Evolutionary conservation across 2,113 vertebrate species (phyloP).

Genomic region (Tonatia bakeri): DNA sequence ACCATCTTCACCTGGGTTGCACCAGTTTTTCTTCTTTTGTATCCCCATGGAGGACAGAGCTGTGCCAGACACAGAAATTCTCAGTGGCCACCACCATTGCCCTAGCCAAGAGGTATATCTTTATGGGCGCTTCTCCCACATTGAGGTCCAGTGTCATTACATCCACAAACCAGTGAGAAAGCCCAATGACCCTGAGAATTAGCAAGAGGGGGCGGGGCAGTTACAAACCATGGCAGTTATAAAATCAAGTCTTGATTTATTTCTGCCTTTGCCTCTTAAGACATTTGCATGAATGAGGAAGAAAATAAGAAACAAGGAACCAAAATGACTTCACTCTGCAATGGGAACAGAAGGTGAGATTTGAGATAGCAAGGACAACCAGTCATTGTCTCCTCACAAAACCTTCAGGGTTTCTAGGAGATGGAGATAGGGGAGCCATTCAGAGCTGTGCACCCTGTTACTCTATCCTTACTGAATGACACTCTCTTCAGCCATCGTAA

Average conservation of each 20-base stretch:
- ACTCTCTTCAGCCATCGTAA: background rate
- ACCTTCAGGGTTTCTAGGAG: background rate
- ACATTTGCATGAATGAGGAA: background rate
- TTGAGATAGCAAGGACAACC: background rate
- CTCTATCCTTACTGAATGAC: slow-evolving; percentile 3
- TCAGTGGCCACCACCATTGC: accelerated
- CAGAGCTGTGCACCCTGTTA: background rate
- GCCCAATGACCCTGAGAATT: background rate
- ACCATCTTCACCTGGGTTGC: background rate
- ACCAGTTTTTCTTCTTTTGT: background rate
- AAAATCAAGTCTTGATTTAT: background rate
- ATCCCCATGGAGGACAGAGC: background rate
- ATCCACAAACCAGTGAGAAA: background rate
- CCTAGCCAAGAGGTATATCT: background rate
- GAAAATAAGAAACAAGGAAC: background rate
- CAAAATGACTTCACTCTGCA: background rate
- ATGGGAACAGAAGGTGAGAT: slow-evolving; percentile 54
- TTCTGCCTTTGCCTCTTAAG: background rate
- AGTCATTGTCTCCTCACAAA: background rate
- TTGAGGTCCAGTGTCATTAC: background rate
- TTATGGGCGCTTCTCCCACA: background rate
- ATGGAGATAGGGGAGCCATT: background rate
- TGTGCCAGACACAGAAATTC: background rate
- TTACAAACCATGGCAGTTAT: background rate
- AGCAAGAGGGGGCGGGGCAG: background rate